phyloP scores from a whole-genome alignment of 2,113 vertebrate species.

The Athene cunicularia region DNA sequence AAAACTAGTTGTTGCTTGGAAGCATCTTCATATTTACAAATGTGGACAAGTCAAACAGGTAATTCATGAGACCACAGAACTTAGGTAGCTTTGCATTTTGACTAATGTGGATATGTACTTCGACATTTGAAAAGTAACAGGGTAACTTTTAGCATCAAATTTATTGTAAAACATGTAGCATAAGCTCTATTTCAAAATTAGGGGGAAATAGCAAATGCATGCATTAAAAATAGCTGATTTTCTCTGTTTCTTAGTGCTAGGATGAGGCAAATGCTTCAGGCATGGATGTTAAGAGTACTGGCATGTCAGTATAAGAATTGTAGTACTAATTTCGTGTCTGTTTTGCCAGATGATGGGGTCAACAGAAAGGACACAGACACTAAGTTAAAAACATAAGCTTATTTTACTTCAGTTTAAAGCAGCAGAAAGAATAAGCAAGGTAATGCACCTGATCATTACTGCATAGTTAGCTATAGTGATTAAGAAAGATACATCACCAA shows the following conservation, averaged over 20 bases:
- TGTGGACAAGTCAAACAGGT: neutral
- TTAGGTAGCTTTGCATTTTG: neutral
- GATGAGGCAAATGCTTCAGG: neutral
- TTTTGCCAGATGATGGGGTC: no score
- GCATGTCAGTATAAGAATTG: neutral
- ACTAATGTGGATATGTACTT: neutral
- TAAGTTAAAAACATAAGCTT: no score
- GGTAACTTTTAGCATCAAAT: neutral
- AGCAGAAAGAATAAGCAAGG: no score
- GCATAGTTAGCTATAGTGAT: no score
- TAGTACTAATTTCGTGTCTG: neutral
- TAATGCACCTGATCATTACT: no score
- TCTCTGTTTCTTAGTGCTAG: neutral
- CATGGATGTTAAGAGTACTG: neutral
- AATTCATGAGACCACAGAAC: neutral
- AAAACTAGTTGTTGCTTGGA: neutral
- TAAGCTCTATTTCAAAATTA: neutral
- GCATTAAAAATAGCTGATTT: neutral
- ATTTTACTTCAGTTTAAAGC: no score
- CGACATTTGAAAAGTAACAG: neutral
- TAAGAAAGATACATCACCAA: no score
- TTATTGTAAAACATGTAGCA: neutral
- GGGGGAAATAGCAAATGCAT: neutral
- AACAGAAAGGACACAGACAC: no score
- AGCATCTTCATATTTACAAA: neutral